Evolutionary conservation across 2,888 invertebrate genomes (phyloP).

Genomic region (Cabera pusaria): DNA sequence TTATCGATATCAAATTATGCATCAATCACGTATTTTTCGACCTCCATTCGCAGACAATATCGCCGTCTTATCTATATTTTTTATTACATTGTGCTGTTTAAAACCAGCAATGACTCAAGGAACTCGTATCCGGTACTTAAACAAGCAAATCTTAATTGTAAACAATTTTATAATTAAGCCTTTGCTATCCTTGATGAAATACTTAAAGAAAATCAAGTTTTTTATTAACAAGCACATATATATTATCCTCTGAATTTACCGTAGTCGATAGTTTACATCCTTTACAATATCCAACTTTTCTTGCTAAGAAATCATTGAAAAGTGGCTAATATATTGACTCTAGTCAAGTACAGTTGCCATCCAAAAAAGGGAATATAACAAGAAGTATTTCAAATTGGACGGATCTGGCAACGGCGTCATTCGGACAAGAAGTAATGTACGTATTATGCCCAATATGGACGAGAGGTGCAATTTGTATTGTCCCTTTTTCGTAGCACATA

Average conservation of each 20-base stretch:
- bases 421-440: conserved; percentile 38
- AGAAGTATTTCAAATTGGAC: conserved; percentile 34
- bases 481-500: conserved; percentile 51
- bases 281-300: conserved; percentile 17
- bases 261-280: conserved; percentile 5
- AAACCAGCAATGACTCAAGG: conserved; percentile 2
- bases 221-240: conserved; percentile 2
- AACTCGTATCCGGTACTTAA: conserved; percentile 4
- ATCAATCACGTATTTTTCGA: conserved; percentile 19
- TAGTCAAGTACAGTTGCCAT: conserved; percentile 28
- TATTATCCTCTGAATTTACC: not conserved
- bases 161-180: conserved; percentile 6
- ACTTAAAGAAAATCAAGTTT: no score
- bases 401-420: conserved; percentile 33
- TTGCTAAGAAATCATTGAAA: conserved; percentile 26
- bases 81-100: no score
- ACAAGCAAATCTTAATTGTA: conserved; percentile 1
- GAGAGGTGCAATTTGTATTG: conserved; percentile 41
- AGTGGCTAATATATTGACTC: conserved; percentile 26
- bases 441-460: conserved; percentile 47
- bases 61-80: conserved; percentile 5
- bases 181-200: conserved; percentile 9
- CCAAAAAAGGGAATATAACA: conserved; percentile 33
- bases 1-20: conserved; percentile 18
- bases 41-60: not conserved